Evolutionary conservation across 2,797 vertebrate genomes (phyloP).

Genomic region (Phrynocephalus forsythii): DNA sequence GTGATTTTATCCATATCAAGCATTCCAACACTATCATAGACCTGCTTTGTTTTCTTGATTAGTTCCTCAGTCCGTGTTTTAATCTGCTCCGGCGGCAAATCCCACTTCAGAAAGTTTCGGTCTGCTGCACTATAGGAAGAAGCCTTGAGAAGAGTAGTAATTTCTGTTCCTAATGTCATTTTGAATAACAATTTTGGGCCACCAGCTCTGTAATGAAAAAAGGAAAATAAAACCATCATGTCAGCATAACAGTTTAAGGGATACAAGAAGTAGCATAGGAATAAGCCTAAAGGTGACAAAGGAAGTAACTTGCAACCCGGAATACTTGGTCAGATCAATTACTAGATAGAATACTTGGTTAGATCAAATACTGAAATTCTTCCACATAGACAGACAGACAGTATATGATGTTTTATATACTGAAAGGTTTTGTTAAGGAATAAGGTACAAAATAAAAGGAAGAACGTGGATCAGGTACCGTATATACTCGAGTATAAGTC

Average conservation of each 20-base stretch:
- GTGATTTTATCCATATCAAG: conserved; percentile 82
- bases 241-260: background rate
- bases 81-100: conserved; percentile 90
- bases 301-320: background rate
- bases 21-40: conserved; percentile 84
- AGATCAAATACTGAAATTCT: background rate
- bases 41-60: conserved; percentile 84
- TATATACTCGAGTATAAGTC: too few species aligned
- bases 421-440: background rate
- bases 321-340: too few species aligned
- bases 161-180: conserved; percentile 84
- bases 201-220: conserved; percentile 73
- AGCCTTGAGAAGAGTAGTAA: conserved; percentile 64
- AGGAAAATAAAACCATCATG: conserved; percentile 12
- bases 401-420: background rate
- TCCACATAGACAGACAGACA: too few species aligned
- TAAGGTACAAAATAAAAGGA: too few species aligned
- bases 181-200: conserved; percentile 71
- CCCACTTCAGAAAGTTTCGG: conserved; percentile 85
- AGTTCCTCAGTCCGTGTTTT: conserved; percentile 82
- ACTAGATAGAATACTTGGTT: too few species aligned
- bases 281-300: background rate
- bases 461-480: background rate
- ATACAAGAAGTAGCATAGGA: background rate
- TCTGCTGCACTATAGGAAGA: conserved; percentile 71